A percentile compares a stretch with the other conserved stretches of the same genome.
These are phyloP conservation scores for Apoderus coryli DNA, from an alignment of 2,888 invertebrate genomes.

Conservation along the genomic window DNA sequence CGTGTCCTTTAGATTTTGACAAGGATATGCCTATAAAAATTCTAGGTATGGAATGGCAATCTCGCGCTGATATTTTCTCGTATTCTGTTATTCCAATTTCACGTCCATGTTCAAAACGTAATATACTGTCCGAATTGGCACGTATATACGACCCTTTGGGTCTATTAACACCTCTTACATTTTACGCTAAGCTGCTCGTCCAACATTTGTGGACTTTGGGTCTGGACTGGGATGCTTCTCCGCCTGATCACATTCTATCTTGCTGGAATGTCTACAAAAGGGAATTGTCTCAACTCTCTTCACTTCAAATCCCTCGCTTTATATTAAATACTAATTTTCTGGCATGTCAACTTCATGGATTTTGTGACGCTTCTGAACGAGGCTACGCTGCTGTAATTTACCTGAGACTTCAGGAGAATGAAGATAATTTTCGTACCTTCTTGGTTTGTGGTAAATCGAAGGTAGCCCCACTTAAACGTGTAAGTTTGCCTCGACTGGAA, in stretches of 20 bases:
- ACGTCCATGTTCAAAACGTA: conserved; percentile 6
- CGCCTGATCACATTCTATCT: conserved; percentile 1
- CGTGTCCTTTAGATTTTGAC: too few relatives aligned
- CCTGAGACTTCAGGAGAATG: not conserved
- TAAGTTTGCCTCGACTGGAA: too few relatives aligned
- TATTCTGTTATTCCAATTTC: not conserved
- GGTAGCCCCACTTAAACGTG: too few relatives aligned
- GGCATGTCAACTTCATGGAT: conserved; percentile 7
- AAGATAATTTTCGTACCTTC: too few relatives aligned
- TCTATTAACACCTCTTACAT: conserved; percentile 2
- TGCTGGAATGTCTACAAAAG: conserved; percentile 4
- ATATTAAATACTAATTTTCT: not conserved
- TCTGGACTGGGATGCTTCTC: conserved; percentile 5
- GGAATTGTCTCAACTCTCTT: conserved; percentile 1
- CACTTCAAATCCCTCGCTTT: conserved; percentile 1
- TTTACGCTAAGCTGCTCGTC: conserved; percentile 4
- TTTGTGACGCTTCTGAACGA: conserved; percentile 5
- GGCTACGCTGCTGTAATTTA: conserved; percentile 7
- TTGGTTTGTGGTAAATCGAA: too few relatives aligned
- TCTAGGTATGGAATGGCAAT: conserved; percentile 8
- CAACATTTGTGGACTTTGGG: conserved; percentile 7
- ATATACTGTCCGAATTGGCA: conserved; percentile 8
- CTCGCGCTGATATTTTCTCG: conserved; percentile 1
- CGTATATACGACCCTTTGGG: conserved; percentile 9
- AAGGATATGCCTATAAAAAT: too few relatives aligned